Evolutionary conservation across 2,888 invertebrate genomes (phyloP).

Genomic region (Ormyrus nitidulus): DNA sequence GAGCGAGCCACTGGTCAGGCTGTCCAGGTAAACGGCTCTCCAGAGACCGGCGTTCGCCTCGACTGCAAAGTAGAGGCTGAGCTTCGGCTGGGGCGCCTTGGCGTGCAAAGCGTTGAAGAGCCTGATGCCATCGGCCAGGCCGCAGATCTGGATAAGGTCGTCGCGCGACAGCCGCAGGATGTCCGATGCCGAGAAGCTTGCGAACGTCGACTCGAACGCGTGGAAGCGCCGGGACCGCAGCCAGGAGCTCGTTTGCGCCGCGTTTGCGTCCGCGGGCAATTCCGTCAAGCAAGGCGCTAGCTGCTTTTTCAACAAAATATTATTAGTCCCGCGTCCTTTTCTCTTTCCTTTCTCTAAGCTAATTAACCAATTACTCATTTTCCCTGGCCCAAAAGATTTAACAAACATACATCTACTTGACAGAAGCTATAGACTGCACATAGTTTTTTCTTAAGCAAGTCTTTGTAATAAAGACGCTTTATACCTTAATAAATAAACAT

Average conservation of each 20-base stretch:
- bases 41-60: slow-evolving; percentile 79
- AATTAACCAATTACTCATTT: no score
- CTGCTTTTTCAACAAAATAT: neutral
- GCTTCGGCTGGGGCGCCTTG: slow-evolving; percentile 85
- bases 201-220: slow-evolving; percentile 85
- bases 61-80: slow-evolving; percentile 89
- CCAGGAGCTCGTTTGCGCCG: slow-evolving; percentile 78
- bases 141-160: slow-evolving; percentile 95
- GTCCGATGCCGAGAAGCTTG: slow-evolving; percentile 92
- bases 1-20: slow-evolving; percentile 66
- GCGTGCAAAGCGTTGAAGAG: slow-evolving; percentile 92
- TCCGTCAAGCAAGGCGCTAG: slow-evolving; percentile 10
- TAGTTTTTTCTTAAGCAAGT: no score
- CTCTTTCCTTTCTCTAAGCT: no score
- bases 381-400: no score
- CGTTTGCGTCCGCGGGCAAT: slow-evolving; percentile 81
- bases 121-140: slow-evolving; percentile 94
- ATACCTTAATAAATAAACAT: neutral
- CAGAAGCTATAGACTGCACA: neutral
- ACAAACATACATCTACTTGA: no score
- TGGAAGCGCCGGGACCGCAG: slow-evolving; percentile 86
- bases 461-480: neutral
- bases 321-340: no score
- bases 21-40: slow-evolving; percentile 87
- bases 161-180: slow-evolving; percentile 91